Evolutionary conservation across 2,797 vertebrate genomes (phyloP).

Genomic region (Philypnodon macrostomus): DNA sequence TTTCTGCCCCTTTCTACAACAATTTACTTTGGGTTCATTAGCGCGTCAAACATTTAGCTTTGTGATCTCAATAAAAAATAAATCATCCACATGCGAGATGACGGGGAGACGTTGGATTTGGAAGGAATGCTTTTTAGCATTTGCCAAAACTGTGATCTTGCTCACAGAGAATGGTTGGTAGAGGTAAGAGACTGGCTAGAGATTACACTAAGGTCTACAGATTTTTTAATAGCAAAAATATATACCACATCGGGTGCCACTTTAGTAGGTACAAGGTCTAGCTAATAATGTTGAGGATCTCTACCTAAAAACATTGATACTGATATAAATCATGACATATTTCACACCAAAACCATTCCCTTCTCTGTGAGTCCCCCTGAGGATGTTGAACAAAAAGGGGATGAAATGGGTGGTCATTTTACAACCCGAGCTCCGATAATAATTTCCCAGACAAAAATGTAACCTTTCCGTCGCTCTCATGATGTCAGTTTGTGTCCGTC

Average conservation of each 20-base stretch:
- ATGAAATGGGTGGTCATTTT: constrained; percentile 51
- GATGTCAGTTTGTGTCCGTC: constrained; percentile 93
- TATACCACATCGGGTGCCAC: no score
- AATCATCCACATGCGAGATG: constrained; percentile 43
- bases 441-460: constrained; percentile 85
- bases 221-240: no score
- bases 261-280: no score
- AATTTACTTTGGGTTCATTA: constrained; percentile 70
- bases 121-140: constrained; percentile 16
- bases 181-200: no score
- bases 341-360: constrained; percentile 51
- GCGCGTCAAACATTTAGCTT: constrained; percentile 72
- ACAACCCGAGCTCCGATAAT: constrained; percentile 72
- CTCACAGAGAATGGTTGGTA: no score
- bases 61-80: constrained; percentile 59
- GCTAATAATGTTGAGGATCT: no score
- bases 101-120: constrained; percentile 21
- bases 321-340: constrained; percentile 55
- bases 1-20: constrained; percentile 62
- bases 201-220: no score
- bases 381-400: constrained; percentile 47
- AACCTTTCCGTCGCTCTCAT: constrained; percentile 86
- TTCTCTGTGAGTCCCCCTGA: constrained; percentile 19
- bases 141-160: no score
- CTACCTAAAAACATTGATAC: constrained; percentile 30